Evolutionary conservation across 2,888 invertebrate species (phyloP).

Genomic region (Tinea trinotella): DNA sequence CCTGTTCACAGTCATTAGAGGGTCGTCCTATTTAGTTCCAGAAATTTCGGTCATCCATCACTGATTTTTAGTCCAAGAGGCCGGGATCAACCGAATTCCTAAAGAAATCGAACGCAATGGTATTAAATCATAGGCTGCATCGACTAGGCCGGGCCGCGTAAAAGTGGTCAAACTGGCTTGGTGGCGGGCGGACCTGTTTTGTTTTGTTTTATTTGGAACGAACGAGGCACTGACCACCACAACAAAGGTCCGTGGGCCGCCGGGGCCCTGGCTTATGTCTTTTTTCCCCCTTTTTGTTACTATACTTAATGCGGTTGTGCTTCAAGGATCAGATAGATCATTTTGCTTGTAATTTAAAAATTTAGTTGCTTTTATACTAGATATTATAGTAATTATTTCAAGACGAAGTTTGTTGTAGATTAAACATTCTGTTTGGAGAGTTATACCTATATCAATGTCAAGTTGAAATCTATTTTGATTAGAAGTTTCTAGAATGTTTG

Average conservation of each 20-base stretch:
- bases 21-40: background rate
- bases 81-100: conserved; percentile 46
- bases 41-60: conserved; percentile 16
- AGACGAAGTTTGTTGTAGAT: background rate
- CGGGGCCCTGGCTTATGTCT: conserved; percentile 31
- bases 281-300: conserved; percentile 31
- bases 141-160: conserved; percentile 37
- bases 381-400: background rate
- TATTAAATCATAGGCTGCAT: conserved; percentile 50
- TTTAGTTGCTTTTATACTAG: conserved; percentile 4
- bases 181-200: conserved; percentile 42
- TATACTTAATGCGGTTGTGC: background rate
- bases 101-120: conserved; percentile 58
- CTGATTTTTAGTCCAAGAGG: background rate
- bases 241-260: conserved; percentile 59
- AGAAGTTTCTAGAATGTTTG: background rate
- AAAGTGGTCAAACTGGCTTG: conserved; percentile 39
- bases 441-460: conserved; percentile 15
- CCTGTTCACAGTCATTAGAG: conserved; percentile 1
- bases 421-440: background rate
- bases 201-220: conserved; percentile 65
- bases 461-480: conserved; percentile 8
- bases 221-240: conserved; percentile 70
- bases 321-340: background rate
- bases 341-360: conserved; percentile 3